Conservation (phyloP, 2,113 vertebrate species). For the Larimichthys polyactis region DNA sequence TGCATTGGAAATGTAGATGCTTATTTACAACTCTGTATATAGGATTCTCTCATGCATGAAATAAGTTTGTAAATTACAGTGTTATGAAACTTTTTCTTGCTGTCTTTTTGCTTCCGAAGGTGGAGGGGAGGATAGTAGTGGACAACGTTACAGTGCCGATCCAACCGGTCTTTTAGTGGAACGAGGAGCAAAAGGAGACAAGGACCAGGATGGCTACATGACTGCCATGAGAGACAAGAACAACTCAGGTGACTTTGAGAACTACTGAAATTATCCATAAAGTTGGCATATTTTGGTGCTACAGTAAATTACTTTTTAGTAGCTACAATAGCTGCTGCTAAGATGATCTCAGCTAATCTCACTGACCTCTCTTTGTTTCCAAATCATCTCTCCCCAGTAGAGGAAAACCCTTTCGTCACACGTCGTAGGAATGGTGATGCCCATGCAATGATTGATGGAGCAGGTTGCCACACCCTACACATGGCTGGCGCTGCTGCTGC, state of each 20-base stretch:
- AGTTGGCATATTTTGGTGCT: neutral
- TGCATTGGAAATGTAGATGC: neutral
- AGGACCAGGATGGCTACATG: constrained; percentile 92
- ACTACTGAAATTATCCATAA: neutral
- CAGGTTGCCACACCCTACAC: constrained; percentile 87
- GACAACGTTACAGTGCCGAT: constrained; percentile 96
- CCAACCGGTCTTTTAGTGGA: constrained; percentile 91
- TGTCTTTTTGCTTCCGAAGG: constrained; percentile 47
- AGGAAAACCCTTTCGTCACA: constrained; percentile 97
- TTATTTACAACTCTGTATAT: constrained; percentile 3
- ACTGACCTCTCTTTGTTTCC: constrained; percentile 7
- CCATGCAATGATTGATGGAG: constrained; percentile 91
- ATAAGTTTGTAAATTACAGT: neutral
- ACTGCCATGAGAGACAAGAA: constrained; percentile 91
- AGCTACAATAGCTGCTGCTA: neutral
- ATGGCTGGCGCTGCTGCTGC: constrained; percentile 68
- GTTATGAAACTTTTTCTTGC: neutral
- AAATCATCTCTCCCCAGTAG: constrained; percentile 95
- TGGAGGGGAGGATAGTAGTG: constrained; percentile 88
- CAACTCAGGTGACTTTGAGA: constrained; percentile 87
- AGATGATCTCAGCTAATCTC: neutral
- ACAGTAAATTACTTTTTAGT: neutral
- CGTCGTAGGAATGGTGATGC: constrained; percentile 93
- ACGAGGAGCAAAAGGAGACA: constrained; percentile 85
- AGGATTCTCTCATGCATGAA: neutral